Evolutionary conservation across 2,797 vertebrate genomes (phyloP).

Genomic region (Scleropages formosus): DNA sequence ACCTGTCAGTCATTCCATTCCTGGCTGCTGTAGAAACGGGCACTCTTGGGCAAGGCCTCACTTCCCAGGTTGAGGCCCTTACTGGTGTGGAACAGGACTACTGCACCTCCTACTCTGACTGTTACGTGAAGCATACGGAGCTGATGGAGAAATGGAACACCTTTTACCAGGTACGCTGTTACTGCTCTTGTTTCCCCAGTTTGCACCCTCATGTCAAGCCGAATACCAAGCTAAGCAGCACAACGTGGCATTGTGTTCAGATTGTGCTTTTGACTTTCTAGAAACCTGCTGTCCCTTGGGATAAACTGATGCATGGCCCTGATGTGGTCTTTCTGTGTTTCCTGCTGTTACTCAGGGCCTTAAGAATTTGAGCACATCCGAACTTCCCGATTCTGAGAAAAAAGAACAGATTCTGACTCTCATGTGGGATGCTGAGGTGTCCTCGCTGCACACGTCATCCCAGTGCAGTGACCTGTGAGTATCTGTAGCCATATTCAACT

Average conservation of each 20-base stretch:
- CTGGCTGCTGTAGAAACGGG: conserved; percentile 77
- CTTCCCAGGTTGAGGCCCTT: conserved; percentile 66
- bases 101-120: conserved; percentile 69
- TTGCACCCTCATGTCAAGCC: background rate
- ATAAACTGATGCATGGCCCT: too few species aligned
- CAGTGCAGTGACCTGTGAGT: conserved; percentile 59
- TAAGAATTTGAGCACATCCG: conserved; percentile 40
- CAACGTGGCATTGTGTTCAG: background rate
- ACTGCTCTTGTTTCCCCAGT: too few species aligned
- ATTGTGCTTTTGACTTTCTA: background rate
- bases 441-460: conserved; percentile 45
- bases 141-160: conserved; percentile 74
- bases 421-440: conserved; percentile 71
- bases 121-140: conserved; percentile 54
- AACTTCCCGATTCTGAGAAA: conserved; percentile 52
- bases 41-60: conserved; percentile 59
- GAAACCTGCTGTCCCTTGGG: too few species aligned
- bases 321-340: background rate
- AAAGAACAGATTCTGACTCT: conserved; percentile 64
- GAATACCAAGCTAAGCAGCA: background rate
- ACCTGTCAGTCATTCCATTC: conserved; percentile 72
- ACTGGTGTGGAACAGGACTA: conserved; percentile 55
- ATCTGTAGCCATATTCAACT: too few species aligned
- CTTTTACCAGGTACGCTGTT: conserved; percentile 81
- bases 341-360: conserved; percentile 62